Evolutionary conservation across 2,888 invertebrate genomes (phyloP), one percentile per base, ranked within the genome.

Genomic region (Pasiphila rectangulata): DNA sequence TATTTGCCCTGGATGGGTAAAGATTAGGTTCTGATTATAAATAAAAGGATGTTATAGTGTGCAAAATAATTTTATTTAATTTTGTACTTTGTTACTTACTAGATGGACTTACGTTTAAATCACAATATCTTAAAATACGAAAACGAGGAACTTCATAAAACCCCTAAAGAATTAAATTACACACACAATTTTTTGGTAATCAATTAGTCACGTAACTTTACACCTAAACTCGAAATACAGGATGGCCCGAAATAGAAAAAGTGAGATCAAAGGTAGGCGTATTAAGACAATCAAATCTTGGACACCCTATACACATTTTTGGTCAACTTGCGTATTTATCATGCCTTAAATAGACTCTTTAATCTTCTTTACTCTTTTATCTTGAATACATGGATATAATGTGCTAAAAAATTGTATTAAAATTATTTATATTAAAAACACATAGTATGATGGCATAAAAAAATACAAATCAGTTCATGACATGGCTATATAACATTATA

Each of bases 21-120:
- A 7, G 6, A n/a, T n/a, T n/a, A n/a, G n/a, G n/a, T n/a, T n/a
- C n/a, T 45, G 7, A n/a, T 2, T 20, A 10, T 23, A 34, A 38
- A 41, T 46, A 42, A 53, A 32, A 43, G 19, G 27, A n/a, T 23
- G 2, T 24, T 19, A 1, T 42, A 34, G 46, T 59, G 72, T 80
- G 75, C 74, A 83, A 82, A 83, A 80, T 75, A 79, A 67, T 77
- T 43, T 76, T 74, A 65, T 66, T 73, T 23, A 21, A 36, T 36
- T 36, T 48, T 77, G 73, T 81, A 79, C 76, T 79, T 62, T 62
- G 63, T 72, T 68, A 72, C 67, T 51, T 57, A 67, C 63, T 38
- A 43, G 17, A 67, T 63, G 64, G 65, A 72, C 59, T 68, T 65
- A 67, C 24, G 48, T 63, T 74, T 71, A 69, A 69, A 83, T 83